Evolutionary conservation across 23 tunicate species (phyloP).

Genomic region (Trididemnum clinides): DNA sequence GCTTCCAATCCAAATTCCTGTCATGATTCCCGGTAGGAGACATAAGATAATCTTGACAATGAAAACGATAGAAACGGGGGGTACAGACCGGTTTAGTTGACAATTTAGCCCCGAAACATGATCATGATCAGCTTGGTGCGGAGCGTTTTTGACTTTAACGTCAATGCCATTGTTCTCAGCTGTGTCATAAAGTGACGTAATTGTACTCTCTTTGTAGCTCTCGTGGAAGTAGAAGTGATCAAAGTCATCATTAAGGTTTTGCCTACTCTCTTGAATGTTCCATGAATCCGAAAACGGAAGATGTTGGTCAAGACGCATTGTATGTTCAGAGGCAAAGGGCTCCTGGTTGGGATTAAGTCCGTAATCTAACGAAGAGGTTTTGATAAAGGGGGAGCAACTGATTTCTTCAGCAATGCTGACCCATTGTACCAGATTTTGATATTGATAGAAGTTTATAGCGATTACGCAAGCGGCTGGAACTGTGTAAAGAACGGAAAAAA

Average conservation of each 20-base stretch:
- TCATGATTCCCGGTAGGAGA: conserved; percentile 65
- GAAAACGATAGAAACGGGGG: conserved; percentile 57
- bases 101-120: conserved; percentile 4
- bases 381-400: not conserved
- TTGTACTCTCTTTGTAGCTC: not conserved
- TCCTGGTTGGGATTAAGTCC: not conserved
- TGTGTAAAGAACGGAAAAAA: conserved; percentile 70
- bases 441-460: conserved; percentile 74
- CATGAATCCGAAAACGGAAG: not conserved
- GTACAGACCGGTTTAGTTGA: conserved; percentile 43
- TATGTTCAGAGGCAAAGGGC: not conserved
- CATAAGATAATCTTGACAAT: conserved; percentile 69
- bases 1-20: conserved; percentile 87
- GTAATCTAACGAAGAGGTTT: not conserved
- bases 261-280: not conserved
- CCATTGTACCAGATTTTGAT: conserved; percentile 41
- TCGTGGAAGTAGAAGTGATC: not conserved
- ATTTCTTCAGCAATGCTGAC: conserved; percentile 17
- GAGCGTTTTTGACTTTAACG: not conserved
- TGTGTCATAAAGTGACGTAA: not conserved
- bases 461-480: conserved; percentile 67
- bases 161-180: not conserved
- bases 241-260: not conserved
- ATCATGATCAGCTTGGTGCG: not conserved
- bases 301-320: not conserved